Evolutionary conservation across 2,888 invertebrate species (phyloP).

Genomic region (Drosophila kanekoi): DNA sequence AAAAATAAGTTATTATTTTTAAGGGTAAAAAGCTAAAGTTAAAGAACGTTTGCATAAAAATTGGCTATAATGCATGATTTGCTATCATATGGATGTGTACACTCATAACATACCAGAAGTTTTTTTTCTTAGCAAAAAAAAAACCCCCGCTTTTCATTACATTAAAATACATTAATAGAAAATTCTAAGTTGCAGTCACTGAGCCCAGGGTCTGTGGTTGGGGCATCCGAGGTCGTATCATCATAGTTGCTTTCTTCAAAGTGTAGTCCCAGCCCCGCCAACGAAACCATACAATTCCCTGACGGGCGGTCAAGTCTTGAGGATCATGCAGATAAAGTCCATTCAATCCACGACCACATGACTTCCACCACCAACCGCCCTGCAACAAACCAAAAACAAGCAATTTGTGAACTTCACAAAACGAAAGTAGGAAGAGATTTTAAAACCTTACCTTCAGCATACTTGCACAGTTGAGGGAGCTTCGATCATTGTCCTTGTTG

Average conservation of each 20-base stretch:
- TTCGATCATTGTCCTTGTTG: slow-evolving; percentile 96
- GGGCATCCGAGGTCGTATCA: slow-evolving; percentile 91
- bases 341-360: slow-evolving; percentile 95
- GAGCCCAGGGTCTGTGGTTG: slow-evolving; percentile 75
- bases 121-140: slow-evolving; percentile 43
- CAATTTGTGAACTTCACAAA: too few species aligned
- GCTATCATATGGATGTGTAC: slow-evolving; percentile 59
- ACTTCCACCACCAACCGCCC: slow-evolving; percentile 98
- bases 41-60: slow-evolving; percentile 71
- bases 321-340: slow-evolving; percentile 95
- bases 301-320: slow-evolving; percentile 94
- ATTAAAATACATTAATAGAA: slow-evolving; percentile 26
- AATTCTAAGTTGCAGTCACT: slow-evolving; percentile 60
- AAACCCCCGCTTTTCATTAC: slow-evolving; percentile 17
- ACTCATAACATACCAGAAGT: slow-evolving; percentile 56
- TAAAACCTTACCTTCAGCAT: slow-evolving; percentile 90
- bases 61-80: slow-evolving; percentile 74
- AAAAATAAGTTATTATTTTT: slow-evolving; percentile 82
- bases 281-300: slow-evolving; percentile 97
- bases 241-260: slow-evolving; percentile 94
- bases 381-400: slow-evolving; percentile 37
- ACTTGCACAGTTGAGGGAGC: slow-evolving; percentile 95
- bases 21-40: slow-evolving; percentile 76
- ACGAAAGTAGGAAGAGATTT: not conserved
- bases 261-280: slow-evolving; percentile 98